Evolutionary conservation across 92 coral and sea anemone species (phyloP), one percentile per base, ranked within the genome.

Genomic region (Epizoanthus ramosus): DNA sequence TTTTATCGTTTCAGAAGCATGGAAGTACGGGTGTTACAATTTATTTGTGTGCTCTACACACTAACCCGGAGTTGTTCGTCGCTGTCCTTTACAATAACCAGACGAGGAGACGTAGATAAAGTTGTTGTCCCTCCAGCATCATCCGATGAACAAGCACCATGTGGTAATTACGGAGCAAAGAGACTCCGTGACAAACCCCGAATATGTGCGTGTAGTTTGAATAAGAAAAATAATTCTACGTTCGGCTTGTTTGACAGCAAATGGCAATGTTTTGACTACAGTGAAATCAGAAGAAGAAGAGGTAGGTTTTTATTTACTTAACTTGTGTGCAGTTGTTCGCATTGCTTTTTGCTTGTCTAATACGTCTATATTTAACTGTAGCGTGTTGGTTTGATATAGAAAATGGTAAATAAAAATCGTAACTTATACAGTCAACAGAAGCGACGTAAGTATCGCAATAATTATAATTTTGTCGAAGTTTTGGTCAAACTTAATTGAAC

Each of bases 231-330:
- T 1, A 73, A 54, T 5, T 54, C 79, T 16, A 73, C 79, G 2
- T 73, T 73, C 17, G 79, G 79, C 3, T 52, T 52, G 37, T 73
- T 73, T 73, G 24, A 56, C 8, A 5, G 28, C 64, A 73, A 43
- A 16, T 73, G 79, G 79, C 79, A 73, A 24, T 73, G 79, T 24
- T 15, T 25, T 54, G 50, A 73, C n/a, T 73, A 53, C 64, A 56
- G 33, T 8, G 64, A 73, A 73, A 73, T 73, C 79, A 22, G 17
- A 5, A 25, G 3, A 28, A 73, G n/a, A 12, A 18, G 57, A 56
- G 79, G 77, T 73, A 54, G 6, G 59, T 23, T 12, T 12, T 9
- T 9, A 50, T 50, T 50, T 50, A 12, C 14, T 9, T 50, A 9
- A 50, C 15, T 13, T 50, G 54, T 9, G 54, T 50, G 15, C 54